These are phyloP conservation scores for Etheostoma perlongum DNA, from an alignment of 2,797 vertebrate species.

Conservation along the genomic window DNA sequence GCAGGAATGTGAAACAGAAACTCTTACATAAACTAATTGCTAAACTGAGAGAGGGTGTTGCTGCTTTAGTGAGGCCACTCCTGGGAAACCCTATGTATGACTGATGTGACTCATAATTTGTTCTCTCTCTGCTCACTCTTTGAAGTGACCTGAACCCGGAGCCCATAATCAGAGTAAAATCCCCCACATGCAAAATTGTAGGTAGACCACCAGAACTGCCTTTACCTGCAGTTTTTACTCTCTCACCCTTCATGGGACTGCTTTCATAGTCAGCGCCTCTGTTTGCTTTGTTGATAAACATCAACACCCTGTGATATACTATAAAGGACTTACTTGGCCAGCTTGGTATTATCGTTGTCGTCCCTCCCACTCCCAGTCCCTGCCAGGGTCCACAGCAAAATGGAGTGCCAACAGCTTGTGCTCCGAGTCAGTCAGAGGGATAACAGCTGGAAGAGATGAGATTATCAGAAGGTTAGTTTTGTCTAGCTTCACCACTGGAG, in stretches of 20 bases:
- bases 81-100: slow-evolving; percentile 63
- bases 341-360: slow-evolving; percentile 94
- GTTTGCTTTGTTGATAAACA: slow-evolving; percentile 50
- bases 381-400: slow-evolving; percentile 97
- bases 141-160: slow-evolving; percentile 64
- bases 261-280: slow-evolving; percentile 22
- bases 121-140: slow-evolving; percentile 56
- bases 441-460: slow-evolving; percentile 90
- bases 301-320: slow-evolving; percentile 28
- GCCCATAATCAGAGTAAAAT: slow-evolving; percentile 71
- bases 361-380: slow-evolving; percentile 98
- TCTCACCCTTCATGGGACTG: slow-evolving; percentile 19
- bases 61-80: slow-evolving; percentile 62
- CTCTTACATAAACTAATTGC: slow-evolving; percentile 66
- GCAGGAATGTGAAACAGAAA: slow-evolving; percentile 76
- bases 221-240: slow-evolving; percentile 40
- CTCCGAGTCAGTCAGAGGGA: slow-evolving; percentile 98
- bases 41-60: slow-evolving; percentile 60
- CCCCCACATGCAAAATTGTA: slow-evolving; percentile 44
- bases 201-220: slow-evolving; percentile 47
- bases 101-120: slow-evolving; percentile 66
- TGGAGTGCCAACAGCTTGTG: slow-evolving; percentile 98
- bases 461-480: slow-evolving; percentile 65
- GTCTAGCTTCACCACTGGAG: slow-evolving; percentile 41
- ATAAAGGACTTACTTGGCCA: slow-evolving; percentile 92